Evolutionary conservation across 2,113 vertebrate genomes (phyloP).

Genomic region (Rhinichthys klamathensis): DNA sequence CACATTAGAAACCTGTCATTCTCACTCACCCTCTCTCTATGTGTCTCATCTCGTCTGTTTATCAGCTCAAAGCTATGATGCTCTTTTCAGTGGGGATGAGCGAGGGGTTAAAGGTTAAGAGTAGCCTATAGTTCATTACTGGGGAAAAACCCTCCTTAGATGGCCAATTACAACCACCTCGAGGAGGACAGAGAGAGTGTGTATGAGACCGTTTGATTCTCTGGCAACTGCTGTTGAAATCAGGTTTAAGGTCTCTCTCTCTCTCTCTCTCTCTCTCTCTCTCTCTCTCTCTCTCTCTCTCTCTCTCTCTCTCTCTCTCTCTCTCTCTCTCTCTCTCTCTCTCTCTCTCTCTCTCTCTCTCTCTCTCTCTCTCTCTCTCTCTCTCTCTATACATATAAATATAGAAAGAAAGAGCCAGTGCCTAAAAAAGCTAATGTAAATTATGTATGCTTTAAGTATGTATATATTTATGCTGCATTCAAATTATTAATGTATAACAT

Average conservation of each 20-base stretch:
- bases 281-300: no score
- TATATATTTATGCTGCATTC: no score
- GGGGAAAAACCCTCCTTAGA: background rate
- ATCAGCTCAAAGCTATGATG: background rate
- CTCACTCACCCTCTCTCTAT: background rate
- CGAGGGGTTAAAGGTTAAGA: slow-evolving; percentile 6
- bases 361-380: no score
- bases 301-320: no score
- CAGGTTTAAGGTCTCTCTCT: background rate
- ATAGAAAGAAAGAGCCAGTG: no score
- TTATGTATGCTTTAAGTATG: no score
- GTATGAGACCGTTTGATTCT: background rate
- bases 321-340: no score
- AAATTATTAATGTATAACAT: no score
- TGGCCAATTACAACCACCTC: background rate
- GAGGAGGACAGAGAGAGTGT: background rate
- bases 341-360: no score
- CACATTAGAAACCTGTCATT: slow-evolving; percentile 40
- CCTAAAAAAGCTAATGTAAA: no score
- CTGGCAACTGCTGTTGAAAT: background rate
- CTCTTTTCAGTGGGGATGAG: slow-evolving; percentile 2
- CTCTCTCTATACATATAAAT: no score
- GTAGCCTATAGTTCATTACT: slow-evolving; percentile 1
- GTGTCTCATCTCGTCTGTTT: slow-evolving; percentile 1
- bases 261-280: no score